phyloP scores from a whole-genome alignment of 53 echinoderm and acorn worm genomes.

The Pentamera pediparva region DNA sequence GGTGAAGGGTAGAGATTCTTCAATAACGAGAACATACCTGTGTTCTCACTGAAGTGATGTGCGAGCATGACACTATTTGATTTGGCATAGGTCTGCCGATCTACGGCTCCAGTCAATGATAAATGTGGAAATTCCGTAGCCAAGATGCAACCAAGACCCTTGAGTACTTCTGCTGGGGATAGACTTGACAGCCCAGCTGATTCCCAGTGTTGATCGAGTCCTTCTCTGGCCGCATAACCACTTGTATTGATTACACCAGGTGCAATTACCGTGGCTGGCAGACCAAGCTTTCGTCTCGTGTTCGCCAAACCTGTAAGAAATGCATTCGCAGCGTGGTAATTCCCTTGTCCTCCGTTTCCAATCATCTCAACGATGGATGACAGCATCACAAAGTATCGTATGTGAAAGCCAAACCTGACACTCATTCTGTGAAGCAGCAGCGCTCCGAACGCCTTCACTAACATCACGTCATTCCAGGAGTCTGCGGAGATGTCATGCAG shows the following conservation, averaged over 20 bases:
- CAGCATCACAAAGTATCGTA: constrained; percentile 87
- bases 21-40: constrained; percentile 79
- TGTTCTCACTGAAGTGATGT: constrained; percentile 74
- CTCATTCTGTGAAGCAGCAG: constrained; percentile 78
- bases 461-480: constrained; percentile 85
- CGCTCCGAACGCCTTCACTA: constrained; percentile 90
- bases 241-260: constrained; percentile 88
- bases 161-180: constrained; percentile 87
- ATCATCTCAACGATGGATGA: constrained; percentile 93
- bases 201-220: constrained; percentile 85
- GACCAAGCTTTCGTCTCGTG: constrained; percentile 70
- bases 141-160: constrained; percentile 80
- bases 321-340: constrained; percentile 83
- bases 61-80: constrained; percentile 71
- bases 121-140: constrained; percentile 80
- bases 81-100: constrained; percentile 65
- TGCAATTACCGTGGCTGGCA: constrained; percentile 85
- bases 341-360: constrained; percentile 90
- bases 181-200: constrained; percentile 76
- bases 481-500: constrained; percentile 62
- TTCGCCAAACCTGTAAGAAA: constrained; percentile 69
- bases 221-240: constrained; percentile 81
- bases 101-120: constrained; percentile 72
- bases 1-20: constrained; percentile 72
- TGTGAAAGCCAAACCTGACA: constrained; percentile 71